Base-by-base conservation (phyloP, 2,888 invertebrate genomes). In the Chirona hameri region DNA sequence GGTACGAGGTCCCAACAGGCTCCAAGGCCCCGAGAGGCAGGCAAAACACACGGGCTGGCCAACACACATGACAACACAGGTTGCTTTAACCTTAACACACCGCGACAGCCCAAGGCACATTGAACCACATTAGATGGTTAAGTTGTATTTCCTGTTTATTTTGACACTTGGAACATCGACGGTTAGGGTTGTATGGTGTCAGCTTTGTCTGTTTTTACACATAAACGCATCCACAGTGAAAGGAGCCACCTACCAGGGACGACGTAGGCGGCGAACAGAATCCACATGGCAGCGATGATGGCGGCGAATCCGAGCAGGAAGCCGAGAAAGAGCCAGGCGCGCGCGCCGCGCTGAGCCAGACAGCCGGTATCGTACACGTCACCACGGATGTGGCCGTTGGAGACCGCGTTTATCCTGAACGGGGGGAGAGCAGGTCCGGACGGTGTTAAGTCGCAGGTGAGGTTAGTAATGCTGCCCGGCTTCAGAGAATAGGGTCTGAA, bases 261-360 rank as follows among this genome's bases (percentile, higher is more conserved):
- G 79, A 91, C 89, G 86, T 90, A 98, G 87, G 94, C 92, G 48
- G 94, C 95, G 89, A 98, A 96, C 85, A 99, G 91, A 84, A 99
- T 95, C 97, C 98, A 98, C 86, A 95, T 94, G 12, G 98, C 93
- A 1, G 98, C 98, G 86, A 99, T 97, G 55, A 99, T 92, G 0
- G 98, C 93, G 0, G 97, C 96, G 88, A 99, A 99, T 39, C 98
- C 97, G 87, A 99, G 92, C 0, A 99, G 94, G 88, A 99, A 99
- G 0, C 99, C 99, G 82, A 98, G 90, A 88, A 99, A 97, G 21
- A 99, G 90, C 98, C 98, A 99, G 31, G 96, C 91, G 84, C 96
- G 92, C 0, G 98, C 94, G 83, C 96, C 96, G 86, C 95, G 92
- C 0, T 95, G 92, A 0, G 96, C 97, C 87, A 95, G 89, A 87